phyloP scores from a whole-genome alignment of 2,888 invertebrate species.

The Choreutis nemorana region DNA sequence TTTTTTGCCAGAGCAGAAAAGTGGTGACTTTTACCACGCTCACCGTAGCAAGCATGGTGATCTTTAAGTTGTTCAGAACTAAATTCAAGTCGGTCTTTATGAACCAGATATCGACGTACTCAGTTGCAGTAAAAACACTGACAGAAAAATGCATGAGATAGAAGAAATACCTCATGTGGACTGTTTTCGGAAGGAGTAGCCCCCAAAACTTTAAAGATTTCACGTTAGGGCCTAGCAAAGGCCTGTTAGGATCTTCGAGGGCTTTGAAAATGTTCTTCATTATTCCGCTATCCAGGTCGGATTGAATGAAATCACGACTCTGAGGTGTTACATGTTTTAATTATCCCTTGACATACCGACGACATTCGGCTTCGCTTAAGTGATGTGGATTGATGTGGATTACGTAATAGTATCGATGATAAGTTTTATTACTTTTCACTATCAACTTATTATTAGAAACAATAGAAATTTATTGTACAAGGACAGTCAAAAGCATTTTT shows the following conservation, averaged over 20 bases:
- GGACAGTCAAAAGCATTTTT: too few relatives aligned
- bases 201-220: conserved; percentile 48
- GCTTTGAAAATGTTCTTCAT: too few relatives aligned
- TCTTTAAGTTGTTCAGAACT: conserved; percentile 42
- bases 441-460: too few relatives aligned
- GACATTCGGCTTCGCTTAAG: too few relatives aligned
- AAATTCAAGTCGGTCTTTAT: conserved; percentile 37
- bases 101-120: conserved; percentile 46
- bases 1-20: conserved; percentile 35
- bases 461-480: too few relatives aligned
- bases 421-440: too few relatives aligned
- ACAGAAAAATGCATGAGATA: conserved; percentile 34
- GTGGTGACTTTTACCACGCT: conserved; percentile 37
- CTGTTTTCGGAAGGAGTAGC: conserved; percentile 31
- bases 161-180: conserved; percentile 24
- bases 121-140: conserved; percentile 33
- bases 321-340: too few relatives aligned
- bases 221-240: conserved; percentile 45
- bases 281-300: too few relatives aligned
- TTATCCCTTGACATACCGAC: too few relatives aligned
- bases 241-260: conserved; percentile 37
- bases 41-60: conserved; percentile 42
- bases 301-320: too few relatives aligned
- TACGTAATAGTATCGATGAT: too few relatives aligned
- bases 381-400: too few relatives aligned